A percentile compares a stretch with the other conserved stretches of the same genome.
These are phyloP conservation scores for Ciconia boyciana DNA, from an alignment of 2,113 vertebrate species.

Conservation along the genomic window DNA sequence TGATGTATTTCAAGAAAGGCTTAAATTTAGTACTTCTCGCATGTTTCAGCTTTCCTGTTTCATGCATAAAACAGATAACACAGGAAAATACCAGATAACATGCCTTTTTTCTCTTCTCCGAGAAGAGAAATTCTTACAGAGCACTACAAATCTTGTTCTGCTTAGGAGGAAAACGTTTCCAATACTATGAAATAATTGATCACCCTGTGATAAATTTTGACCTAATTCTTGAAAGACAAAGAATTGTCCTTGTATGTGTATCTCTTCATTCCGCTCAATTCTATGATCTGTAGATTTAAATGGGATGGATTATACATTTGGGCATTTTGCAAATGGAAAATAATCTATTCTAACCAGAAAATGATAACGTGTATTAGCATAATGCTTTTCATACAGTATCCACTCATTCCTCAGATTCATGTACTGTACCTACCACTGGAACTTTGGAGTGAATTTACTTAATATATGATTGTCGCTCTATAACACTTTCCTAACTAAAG, in stretches of 20 bases:
- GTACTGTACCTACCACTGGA: neutral
- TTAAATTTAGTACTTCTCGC: neutral
- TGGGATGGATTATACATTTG: neutral
- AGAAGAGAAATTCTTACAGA: neutral
- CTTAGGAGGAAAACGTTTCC: neutral
- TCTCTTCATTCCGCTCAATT: neutral
- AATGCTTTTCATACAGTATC: neutral
- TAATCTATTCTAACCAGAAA: neutral
- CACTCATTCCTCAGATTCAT: neutral
- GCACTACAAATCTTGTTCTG: neutral
- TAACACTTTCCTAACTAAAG: neutral
- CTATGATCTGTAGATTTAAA: neutral
- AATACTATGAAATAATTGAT: neutral
- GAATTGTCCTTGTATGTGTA: rapidly evolving
- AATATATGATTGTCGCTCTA: neutral
- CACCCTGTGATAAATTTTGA: neutral
- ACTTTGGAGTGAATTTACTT: neutral
- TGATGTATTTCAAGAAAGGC: neutral
- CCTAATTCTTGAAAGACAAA: neutral
- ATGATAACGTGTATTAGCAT: neutral
- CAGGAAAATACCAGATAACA: neutral
- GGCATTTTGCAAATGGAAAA: neutral
- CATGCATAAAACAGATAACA: neutral
- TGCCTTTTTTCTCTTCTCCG: neutral
- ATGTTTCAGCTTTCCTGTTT: neutral